A percentile compares a stretch with the other conserved stretches of the same genome.
Conservation (phyloP, 2,797 vertebrate species). For the Enteromius argenteus region DNA sequence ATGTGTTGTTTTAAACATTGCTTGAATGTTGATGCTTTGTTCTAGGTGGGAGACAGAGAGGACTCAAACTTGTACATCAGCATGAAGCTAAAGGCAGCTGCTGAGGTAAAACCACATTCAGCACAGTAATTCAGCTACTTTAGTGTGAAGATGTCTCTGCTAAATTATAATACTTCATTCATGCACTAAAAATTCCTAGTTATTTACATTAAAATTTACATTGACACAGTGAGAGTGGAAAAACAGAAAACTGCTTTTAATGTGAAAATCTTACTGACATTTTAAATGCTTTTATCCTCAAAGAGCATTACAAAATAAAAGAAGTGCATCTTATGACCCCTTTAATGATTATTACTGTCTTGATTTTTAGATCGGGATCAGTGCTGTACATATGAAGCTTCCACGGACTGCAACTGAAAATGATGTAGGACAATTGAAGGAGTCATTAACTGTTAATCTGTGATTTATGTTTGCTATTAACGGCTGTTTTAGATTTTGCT, state of each 20-base stretch:
- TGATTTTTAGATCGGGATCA: slow-evolving; percentile 90
- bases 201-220: neutral
- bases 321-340: neutral
- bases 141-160: neutral
- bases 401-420: slow-evolving; percentile 89
- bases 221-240: neutral
- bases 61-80: slow-evolving; percentile 98
- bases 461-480: slow-evolving; percentile 1
- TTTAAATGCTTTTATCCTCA: neutral
- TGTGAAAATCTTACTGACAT: neutral
- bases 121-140: neutral
- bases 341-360: slow-evolving; percentile 47
- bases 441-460: neutral
- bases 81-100: slow-evolving; percentile 96
- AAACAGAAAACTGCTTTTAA: neutral
- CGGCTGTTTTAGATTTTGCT: neutral
- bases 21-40: slow-evolving; percentile 7
- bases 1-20: neutral
- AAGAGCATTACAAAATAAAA: neutral
- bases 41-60: slow-evolving; percentile 93
- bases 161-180: neutral
- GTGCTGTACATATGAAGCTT: slow-evolving; percentile 89
- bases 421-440: slow-evolving; percentile 78
- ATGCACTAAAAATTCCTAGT: neutral
- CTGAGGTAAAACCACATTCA: slow-evolving; percentile 82